phyloP scores from a whole-genome alignment of 1,140 invertebrate species.

The Zaprionus capensis region DNA sequence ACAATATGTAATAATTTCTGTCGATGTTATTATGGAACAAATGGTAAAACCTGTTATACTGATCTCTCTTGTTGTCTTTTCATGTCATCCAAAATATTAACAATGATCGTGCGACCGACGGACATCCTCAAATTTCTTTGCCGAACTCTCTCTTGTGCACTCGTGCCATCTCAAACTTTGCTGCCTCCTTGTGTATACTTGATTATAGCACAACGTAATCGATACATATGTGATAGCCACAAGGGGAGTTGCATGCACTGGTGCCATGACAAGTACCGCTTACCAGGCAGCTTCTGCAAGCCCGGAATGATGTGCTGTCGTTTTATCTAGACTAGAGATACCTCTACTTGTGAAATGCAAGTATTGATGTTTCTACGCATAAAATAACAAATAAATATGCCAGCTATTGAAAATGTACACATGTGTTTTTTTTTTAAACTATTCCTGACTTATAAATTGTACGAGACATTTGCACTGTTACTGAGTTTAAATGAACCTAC shows the following conservation, averaged over 20 bases:
- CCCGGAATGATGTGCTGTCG: too few relatives aligned
- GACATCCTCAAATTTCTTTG: slow-evolving; percentile 22
- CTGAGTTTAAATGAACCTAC: slow-evolving; percentile 2
- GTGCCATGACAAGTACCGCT: too few relatives aligned
- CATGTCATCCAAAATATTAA: slow-evolving; percentile 25
- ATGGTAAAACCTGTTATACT: slow-evolving; percentile 46
- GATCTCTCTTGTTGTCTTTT: slow-evolving; percentile 20
- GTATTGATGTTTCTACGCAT: too few relatives aligned
- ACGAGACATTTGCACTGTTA: slow-evolving; percentile 54
- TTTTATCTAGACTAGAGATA: background rate
- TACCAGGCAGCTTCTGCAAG: too few relatives aligned
- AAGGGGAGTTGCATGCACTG: too few relatives aligned
- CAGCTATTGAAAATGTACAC: slow-evolving; percentile 13
- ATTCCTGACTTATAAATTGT: slow-evolving; percentile 65
- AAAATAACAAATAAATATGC: too few relatives aligned
- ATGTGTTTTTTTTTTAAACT: slow-evolving; percentile 72
- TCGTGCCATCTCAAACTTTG: too few relatives aligned
- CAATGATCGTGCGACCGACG: slow-evolving; percentile 8
- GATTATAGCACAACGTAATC: slow-evolving; percentile 69
- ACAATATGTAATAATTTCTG: too few relatives aligned
- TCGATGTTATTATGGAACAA: slow-evolving; percentile 49
- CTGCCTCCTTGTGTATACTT: background rate
- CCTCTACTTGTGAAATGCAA: background rate
- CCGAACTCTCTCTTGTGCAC: background rate
- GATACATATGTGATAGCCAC: slow-evolving; percentile 42